Percentiles rank a stretch among this genome's conserved stretches.
Evolutionary conservation across 1,140 invertebrate species (phyloP).

Genomic region (Forficula auricularia): DNA sequence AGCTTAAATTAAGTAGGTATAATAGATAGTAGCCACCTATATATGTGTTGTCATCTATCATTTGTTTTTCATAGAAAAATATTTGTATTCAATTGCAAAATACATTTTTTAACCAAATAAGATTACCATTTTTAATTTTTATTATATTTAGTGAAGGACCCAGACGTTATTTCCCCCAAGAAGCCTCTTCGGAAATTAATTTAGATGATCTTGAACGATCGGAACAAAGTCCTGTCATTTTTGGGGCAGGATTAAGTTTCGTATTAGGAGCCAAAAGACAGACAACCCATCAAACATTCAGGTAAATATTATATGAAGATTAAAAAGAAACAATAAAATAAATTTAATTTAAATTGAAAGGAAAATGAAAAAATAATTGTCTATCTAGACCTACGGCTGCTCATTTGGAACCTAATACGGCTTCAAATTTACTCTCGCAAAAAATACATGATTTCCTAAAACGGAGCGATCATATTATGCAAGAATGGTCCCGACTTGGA

Average conservation of each 20-base stretch:
- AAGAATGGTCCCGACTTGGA: conserved; percentile 55
- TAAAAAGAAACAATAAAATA: no score
- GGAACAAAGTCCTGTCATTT: conserved; percentile 56
- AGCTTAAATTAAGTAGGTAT: no score
- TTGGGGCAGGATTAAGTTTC: conserved; percentile 62
- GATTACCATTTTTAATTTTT: no score
- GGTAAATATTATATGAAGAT: conserved; percentile 13
- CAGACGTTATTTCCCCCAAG: conserved; percentile 44
- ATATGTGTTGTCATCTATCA: no score
- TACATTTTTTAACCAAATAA: no score
- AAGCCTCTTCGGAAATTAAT: conserved; percentile 25
- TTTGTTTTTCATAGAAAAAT: no score
- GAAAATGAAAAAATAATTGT: no score
- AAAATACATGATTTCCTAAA: conserved; percentile 64
- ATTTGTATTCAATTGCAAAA: no score
- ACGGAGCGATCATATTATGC: conserved; percentile 67
- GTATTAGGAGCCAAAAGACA: conserved; percentile 50
- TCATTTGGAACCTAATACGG: conserved; percentile 49
- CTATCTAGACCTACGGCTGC: conserved; percentile 42
- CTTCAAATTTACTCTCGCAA: conserved; percentile 49
- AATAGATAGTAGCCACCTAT: no score
- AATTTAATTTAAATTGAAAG: no score
- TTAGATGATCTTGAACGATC: conserved; percentile 36
- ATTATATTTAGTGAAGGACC: no score
- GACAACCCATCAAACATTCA: conserved; percentile 42